Base-by-base conservation (phyloP, 2,797 vertebrate species). In the Liasis olivaceus region DNA sequence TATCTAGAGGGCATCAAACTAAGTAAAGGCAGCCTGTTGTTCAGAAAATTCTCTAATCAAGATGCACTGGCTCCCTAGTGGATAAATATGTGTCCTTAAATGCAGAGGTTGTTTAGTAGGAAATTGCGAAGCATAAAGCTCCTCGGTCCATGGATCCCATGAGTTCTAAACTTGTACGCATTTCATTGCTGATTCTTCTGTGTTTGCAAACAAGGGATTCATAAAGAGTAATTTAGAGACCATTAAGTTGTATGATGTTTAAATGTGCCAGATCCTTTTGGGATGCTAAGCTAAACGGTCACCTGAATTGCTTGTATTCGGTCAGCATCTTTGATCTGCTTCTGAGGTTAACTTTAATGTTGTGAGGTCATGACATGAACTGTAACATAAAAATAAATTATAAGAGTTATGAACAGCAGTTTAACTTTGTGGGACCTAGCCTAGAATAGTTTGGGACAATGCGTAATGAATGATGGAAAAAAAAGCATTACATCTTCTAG, bases 201-300 rank as follows among this genome's bases (percentile, higher is more conserved):
- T 47, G 28, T 85, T 60, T 89, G 51, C 31, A 91, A 60, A n/a
- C 62, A 77, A 62, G 42, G 63, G 90, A 62, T 87, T 91, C 94
- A 92, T 93, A 92, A 94, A 24, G n/a, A 96, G 91, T 91, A 86
- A 91, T 96, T 95, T 95, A 95, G 94, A 96, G 95, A 77, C 95
- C 94, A 95, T 95, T 96, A 95, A 94, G 95, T 7, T 72, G 9
- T 66, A 89, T 12, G 9, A 13, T 59, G 88, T 89, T 89, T 89
- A 72, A 89, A 42, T 17, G 56, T 58, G 51, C 54, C 54, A 72
- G 22, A 72, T 20, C 31, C 51, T 94, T 96, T 95, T 91, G 92
- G 94, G 94, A 88, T 93, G n/a, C 7, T 51, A 26, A 47, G 81
- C 51, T 59, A 86, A 66, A 24, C 7, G 47, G 81, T 42, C 36